phyloP scores from a whole-genome alignment of 2,113 vertebrate genomes.

The Osmerus mordax region DNA sequence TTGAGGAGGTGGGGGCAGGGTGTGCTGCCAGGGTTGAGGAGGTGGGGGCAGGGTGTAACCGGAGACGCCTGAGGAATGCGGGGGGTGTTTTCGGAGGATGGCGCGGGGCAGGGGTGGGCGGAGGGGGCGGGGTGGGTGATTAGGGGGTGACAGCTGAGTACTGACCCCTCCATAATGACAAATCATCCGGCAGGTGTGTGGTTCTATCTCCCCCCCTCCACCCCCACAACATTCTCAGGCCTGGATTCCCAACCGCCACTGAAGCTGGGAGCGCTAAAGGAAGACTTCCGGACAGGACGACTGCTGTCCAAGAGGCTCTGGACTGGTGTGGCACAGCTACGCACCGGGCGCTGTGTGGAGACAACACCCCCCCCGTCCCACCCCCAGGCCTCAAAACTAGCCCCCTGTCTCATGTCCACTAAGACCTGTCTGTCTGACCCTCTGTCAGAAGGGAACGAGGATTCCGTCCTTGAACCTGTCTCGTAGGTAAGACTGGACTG shows the following conservation, averaged over 20 bases:
- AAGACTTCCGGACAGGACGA: conserved; percentile 73
- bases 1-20: no score
- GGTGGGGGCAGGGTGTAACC: conserved; percentile 55
- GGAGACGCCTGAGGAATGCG: conserved; percentile 70
- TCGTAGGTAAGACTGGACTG: no score
- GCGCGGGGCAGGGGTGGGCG: conserved; percentile 50
- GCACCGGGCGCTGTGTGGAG: no score
- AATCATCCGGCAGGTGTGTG: conserved; percentile 79
- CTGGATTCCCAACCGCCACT: conserved; percentile 62
- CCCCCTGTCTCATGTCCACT: conserved; percentile 8
- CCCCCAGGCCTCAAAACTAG: conserved; percentile 5
- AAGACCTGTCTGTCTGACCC: no score
- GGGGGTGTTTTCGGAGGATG: conserved; percentile 58
- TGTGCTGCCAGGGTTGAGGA: conserved; percentile 49
- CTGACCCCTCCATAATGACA: conserved; percentile 82
- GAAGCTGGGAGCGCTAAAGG: conserved; percentile 57
- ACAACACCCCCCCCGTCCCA: no score
- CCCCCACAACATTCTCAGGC: conserved; percentile 48
- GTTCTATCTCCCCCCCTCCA: conserved; percentile 45
- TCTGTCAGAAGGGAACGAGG: no score
- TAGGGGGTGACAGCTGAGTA: conserved; percentile 82
- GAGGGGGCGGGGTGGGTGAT: conserved; percentile 69
- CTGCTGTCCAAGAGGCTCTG: conserved; percentile 32
- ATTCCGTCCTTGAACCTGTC: no score
- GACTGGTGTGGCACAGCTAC: no score